These are phyloP conservation scores for Xerus inauris DNA, from an alignment of 2,113 vertebrate species.

Conservation along the genomic window DNA sequence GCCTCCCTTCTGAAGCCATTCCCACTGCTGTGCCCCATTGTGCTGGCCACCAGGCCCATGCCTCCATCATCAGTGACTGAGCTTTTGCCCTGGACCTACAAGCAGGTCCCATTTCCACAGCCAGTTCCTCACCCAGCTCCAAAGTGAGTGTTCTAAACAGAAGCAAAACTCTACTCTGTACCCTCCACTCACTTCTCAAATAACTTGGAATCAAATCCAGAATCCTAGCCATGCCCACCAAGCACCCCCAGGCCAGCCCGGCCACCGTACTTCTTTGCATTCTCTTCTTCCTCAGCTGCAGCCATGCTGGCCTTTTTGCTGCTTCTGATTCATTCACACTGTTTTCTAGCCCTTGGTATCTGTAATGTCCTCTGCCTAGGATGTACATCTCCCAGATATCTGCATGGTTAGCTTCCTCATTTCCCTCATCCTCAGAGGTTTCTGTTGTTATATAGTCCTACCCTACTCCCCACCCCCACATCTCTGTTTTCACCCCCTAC, in stretches of 20 bases:
- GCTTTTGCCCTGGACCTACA: neutral
- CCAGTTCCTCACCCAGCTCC: neutral
- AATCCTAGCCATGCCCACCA: neutral
- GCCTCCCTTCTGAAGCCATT: neutral
- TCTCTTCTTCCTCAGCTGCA: neutral
- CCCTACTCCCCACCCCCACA: neutral
- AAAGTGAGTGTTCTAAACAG: neutral
- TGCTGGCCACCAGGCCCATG: neutral
- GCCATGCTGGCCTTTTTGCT: neutral
- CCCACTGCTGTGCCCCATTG: neutral
- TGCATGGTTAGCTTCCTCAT: fast-evolving
- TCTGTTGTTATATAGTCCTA: neutral
- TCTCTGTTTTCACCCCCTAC: too few relatives aligned
- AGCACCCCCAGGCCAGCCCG: too few relatives aligned
- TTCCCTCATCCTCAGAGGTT: neutral
- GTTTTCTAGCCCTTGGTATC: neutral
- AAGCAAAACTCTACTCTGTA: neutral
- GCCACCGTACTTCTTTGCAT: neutral
- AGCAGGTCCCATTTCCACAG: neutral
- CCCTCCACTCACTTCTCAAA: neutral
- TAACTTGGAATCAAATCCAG: neutral
- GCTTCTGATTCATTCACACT: neutral
- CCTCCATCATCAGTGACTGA: fast-evolving
- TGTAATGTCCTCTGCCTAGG: neutral
- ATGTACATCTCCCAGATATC: fast-evolving